Evolutionary conservation across 2,888 invertebrate species (phyloP).

Genomic region (Patella depressa): DNA sequence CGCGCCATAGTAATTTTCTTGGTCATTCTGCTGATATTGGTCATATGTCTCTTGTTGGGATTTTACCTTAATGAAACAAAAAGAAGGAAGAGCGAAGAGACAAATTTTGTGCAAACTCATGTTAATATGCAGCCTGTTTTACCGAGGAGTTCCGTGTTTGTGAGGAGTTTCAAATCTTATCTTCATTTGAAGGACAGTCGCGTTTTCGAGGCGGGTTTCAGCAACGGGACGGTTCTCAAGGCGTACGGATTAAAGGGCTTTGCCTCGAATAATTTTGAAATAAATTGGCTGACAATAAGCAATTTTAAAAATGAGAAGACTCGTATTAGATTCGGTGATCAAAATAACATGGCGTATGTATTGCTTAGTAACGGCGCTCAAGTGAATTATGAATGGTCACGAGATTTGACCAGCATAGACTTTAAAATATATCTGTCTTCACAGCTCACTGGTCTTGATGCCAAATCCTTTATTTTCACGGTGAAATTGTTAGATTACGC

Average conservation of each 20-base stretch:
- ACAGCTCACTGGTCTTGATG: background rate
- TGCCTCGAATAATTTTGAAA: background rate
- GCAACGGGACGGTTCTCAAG: background rate
- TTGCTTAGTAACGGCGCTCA: background rate
- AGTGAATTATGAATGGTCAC: background rate
- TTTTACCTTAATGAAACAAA: constrained; percentile 7
- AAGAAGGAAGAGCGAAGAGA: background rate
- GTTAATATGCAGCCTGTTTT: background rate
- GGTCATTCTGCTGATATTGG: background rate
- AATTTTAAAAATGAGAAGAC: background rate
- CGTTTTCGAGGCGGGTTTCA: background rate
- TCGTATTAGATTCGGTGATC: background rate
- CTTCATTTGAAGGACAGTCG: background rate
- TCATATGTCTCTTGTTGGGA: background rate
- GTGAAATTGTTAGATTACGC: background rate
- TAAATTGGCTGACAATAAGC: background rate
- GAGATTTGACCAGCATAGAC: constrained; percentile 3
- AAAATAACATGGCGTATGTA: background rate
- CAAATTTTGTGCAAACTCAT: background rate
- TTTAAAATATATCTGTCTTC: background rate
- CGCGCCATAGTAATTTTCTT: background rate
- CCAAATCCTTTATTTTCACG: background rate
- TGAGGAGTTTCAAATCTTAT: background rate
- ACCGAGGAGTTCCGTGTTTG: background rate
- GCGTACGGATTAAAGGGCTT: background rate